Conservation (phyloP, 2,797 vertebrate species). For the Malacoctenus gilli region DNA sequence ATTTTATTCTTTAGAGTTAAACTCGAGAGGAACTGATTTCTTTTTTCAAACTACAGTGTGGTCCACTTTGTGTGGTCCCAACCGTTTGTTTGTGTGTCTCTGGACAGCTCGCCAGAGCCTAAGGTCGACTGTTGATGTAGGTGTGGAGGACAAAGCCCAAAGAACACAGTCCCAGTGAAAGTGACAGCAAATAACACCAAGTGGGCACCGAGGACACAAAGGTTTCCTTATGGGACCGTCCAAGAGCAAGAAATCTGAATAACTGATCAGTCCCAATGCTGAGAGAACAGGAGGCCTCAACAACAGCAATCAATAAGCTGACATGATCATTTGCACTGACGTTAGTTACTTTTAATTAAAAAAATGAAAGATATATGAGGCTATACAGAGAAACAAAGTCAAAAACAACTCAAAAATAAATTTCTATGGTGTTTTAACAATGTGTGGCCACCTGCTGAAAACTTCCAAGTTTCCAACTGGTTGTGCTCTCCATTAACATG, state of each 20-base stretch:
- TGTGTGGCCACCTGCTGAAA: too few species aligned
- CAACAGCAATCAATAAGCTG: too few species aligned
- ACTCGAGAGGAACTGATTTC: too few species aligned
- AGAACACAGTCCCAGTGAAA: conserved; percentile 63
- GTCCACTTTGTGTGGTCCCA: conserved; percentile 65
- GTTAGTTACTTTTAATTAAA: too few species aligned
- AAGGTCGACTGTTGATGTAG: conserved; percentile 76
- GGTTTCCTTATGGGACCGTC: conserved; percentile 50
- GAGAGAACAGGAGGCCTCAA: conserved; percentile 28
- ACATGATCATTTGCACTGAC: too few species aligned
- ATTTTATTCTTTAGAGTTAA: conserved; percentile 1
- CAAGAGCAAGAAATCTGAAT: conserved; percentile 24
- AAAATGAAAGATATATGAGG: too few species aligned
- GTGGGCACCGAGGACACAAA: conserved; percentile 70
- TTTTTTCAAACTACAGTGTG: conserved; percentile 11
- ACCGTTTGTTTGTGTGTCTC: conserved; percentile 64
- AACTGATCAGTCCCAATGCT: conserved; percentile 34
- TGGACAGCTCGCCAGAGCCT: conserved; percentile 57
- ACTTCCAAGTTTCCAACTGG: too few species aligned
- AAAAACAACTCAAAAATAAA: too few species aligned
- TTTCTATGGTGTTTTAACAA: too few species aligned
- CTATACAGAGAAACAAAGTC: too few species aligned
- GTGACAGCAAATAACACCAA: conserved; percentile 66
- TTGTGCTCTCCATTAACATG: too few species aligned
- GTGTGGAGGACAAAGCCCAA: conserved; percentile 70